Evolutionary conservation across 2,888 invertebrate species (phyloP).

Genomic region (Parnassius orleans): DNA sequence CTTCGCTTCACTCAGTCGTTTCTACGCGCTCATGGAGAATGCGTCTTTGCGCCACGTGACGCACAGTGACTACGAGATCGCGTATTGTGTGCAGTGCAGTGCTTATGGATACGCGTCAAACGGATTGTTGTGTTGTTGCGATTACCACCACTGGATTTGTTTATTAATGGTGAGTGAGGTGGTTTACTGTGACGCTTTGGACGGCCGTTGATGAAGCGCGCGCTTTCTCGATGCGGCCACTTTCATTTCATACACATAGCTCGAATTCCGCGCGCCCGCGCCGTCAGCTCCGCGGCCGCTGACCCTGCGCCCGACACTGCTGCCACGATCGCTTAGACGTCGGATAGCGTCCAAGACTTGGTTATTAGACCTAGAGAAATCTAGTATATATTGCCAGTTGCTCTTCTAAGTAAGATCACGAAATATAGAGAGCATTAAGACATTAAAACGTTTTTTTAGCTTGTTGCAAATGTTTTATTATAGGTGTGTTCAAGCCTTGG

Average conservation of each 20-base stretch:
- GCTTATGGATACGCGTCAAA: conserved; percentile 73
- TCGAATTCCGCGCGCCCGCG: conserved; percentile 76
- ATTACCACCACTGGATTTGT: conserved; percentile 69
- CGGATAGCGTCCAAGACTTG: neutral
- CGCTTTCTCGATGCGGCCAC: conserved; percentile 80
- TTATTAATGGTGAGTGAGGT: conserved; percentile 73
- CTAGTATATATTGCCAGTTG: neutral
- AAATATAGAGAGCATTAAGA: neutral
- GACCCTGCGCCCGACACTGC: conserved; percentile 79
- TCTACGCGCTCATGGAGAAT: conserved; percentile 59
- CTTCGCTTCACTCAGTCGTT: conserved; percentile 60
- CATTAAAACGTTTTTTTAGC: too few species aligned
- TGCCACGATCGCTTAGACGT: conserved; percentile 40
- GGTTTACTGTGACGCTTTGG: conserved; percentile 48
- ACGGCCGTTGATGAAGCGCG: conserved; percentile 67
- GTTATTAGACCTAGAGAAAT: neutral
- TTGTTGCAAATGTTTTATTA: too few species aligned
- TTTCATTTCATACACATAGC: conserved; percentile 81
- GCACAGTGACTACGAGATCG: conserved; percentile 52
- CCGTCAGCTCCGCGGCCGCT: conserved; percentile 73
- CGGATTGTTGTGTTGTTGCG: conserved; percentile 61
- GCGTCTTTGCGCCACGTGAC: conserved; percentile 53
- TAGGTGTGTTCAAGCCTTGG: too few species aligned
- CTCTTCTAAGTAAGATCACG: neutral
- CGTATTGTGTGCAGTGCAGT: conserved; percentile 73